Base-by-base conservation (phyloP, 2,113 vertebrate species). In the Rhodinocichla rosea region DNA sequence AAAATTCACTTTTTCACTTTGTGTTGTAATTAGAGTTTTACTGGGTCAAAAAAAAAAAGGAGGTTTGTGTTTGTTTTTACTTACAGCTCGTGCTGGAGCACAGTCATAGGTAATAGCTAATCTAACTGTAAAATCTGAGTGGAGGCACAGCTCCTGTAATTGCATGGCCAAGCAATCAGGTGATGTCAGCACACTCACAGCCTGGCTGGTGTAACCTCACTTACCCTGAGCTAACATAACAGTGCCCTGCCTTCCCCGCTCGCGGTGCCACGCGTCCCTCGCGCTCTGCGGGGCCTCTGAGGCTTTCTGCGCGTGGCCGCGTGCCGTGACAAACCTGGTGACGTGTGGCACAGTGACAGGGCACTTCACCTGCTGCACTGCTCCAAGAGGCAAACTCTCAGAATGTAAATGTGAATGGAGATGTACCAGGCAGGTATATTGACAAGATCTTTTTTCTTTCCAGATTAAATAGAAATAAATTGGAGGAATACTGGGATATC, bases 71-170 rank as follows among this genome's bases (percentile, higher is more conserved):
- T 87, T 82, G 62, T 45, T 85, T 93, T 83, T 73, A 27, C 71
- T 56, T 84, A 28, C 21, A 79, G 40, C 70, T 82, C 1, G 7
- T 91, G 69, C 60, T 83, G 57, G 23, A 80, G 88, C 82, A 80
- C 63, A 69, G 63, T 59, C 65, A 73, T 28, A 82, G 26, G n/a
- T 60, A 89, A 92, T 87, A 91, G 87, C 19, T 94, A 97, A 96
- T 95, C 92, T 97, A 95, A 96, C 95, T 94, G 92, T 94, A 92
- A 94, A 94, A 96, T 94, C 94, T 93, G n/a, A 94, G 83, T 83
- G 56, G 69, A 93, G 73, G 94, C 73, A 74, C 91, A 90, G 76
- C 65, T 52, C 83, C 69, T 67, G 89, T 89, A 67, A 93, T 92
- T 96, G 89, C 83, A 55, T 10, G 1, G 13, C 76, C 24, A 10